phyloP scores from a whole-genome alignment of 2,797 vertebrate species.

The Sebastes kiyomatsui region DNA sequence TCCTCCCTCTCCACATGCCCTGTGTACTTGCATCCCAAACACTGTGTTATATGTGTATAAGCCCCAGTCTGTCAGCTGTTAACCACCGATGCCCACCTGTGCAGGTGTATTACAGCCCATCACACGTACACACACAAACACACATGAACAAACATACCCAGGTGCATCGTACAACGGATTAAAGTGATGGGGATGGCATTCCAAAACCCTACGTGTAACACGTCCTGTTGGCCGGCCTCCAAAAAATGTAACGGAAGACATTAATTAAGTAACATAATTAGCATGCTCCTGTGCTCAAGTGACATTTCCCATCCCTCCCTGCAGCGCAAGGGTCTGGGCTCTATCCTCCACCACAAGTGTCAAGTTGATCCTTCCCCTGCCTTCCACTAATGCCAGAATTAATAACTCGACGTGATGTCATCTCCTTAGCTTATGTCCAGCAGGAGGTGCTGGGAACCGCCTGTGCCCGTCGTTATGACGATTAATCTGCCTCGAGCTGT shows the following conservation, averaged over 20 bases:
- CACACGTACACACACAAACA: not conserved
- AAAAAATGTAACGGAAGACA: slow-evolving; percentile 31
- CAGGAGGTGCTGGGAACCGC: slow-evolving; percentile 64
- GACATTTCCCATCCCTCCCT: slow-evolving; percentile 61
- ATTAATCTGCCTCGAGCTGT: slow-evolving; percentile 70
- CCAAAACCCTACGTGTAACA: slow-evolving; percentile 45
- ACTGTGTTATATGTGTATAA: not conserved
- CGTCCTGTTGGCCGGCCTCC: slow-evolving; percentile 56
- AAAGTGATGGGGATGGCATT: slow-evolving; percentile 30
- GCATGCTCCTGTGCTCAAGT: slow-evolving; percentile 45
- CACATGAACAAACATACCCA: slow-evolving; percentile 1
- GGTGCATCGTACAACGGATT: slow-evolving; percentile 25
- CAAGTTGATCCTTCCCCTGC: slow-evolving; percentile 40
- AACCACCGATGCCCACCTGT: slow-evolving; percentile 38
- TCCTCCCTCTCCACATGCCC: slow-evolving; percentile 18
- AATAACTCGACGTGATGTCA: slow-evolving; percentile 64
- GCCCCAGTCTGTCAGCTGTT: slow-evolving; percentile 24
- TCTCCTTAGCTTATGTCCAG: slow-evolving; percentile 58
- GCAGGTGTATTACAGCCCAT: slow-evolving; percentile 16
- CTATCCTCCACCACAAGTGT: slow-evolving; percentile 41
- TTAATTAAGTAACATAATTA: slow-evolving; percentile 65
- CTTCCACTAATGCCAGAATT: slow-evolving; percentile 66
- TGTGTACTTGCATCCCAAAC: slow-evolving; percentile 4
- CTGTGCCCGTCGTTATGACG: slow-evolving; percentile 61
- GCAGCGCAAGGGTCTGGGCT: slow-evolving; percentile 56